Evolutionary conservation across 1,140 invertebrate species (phyloP), one percentile per base, ranked within the genome.

Genomic region (Cotesia chilonis): DNA sequence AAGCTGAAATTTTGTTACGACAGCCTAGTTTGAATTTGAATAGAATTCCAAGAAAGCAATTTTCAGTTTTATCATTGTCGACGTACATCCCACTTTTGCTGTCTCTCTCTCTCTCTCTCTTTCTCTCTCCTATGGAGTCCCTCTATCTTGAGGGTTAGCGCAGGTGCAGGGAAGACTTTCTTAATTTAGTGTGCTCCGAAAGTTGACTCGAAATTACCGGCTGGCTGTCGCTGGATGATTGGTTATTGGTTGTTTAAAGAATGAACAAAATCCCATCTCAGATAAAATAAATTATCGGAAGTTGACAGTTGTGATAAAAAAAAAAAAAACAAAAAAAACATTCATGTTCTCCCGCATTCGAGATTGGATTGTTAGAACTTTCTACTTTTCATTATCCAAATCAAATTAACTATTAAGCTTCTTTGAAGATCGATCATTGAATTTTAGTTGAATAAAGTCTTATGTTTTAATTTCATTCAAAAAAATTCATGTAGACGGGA

Each of bases 1-100:
- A 38, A 60, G 38, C n/a, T n/a, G 52, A 14, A 57, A 41, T 35
- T 12, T 17, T 70, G 68, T 60, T 47, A 41, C 38, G 57, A 60
- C 54, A 60, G 37, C 60, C 57, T 14, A 36, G 68, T 54, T 70
- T 20, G 59, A 17, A 72, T 72, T 72, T 57, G 71, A 72, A 72
- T 72, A 52, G 55, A 38, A 66, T 68, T 72, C 36, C 71, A 17
- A 41, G 71, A 60, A 72, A 68, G 71, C 64, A 72, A 72, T 72
- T 72, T 72, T 68, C 28, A 37, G 54, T 60, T 67, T 52, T 47
- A 60, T 63, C 41, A 28, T 60, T 70, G 68, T 70, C 57, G 68
- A 60, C 59, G 36, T 28, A 28, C 28, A 28, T 28, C 28, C 1
- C 28, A 28, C 28, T 28, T 28, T 28, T 28, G 28, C 28, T 28